Evolutionary conservation across 2,113 vertebrate species (phyloP).

Genomic region (Madoqua kirkii): DNA sequence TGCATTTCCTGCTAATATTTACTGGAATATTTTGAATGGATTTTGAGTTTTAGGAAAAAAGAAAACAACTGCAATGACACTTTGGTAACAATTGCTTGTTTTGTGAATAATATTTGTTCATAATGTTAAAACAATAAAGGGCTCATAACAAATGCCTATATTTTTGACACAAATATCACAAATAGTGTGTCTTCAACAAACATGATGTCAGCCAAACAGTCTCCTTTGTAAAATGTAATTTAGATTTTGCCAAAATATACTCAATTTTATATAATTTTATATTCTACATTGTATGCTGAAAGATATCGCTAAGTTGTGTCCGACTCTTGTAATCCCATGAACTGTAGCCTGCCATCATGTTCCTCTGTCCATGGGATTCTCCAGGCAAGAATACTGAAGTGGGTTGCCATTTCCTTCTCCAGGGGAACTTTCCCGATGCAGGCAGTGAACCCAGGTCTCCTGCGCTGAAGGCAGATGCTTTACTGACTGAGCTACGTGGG

Average conservation of each 20-base stretch:
- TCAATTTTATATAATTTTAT: not conserved
- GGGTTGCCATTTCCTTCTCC: not conserved
- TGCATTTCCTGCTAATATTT: slow-evolving; percentile 45
- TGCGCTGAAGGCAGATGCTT: not conserved
- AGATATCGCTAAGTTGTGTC: not conserved
- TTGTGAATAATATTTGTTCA: not conserved
- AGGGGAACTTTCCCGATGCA: not conserved
- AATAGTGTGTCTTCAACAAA: not conserved
- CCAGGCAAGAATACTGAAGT: not conserved
- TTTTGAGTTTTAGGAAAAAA: slow-evolving; percentile 14
- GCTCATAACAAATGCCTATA: not conserved
- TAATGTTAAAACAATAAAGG: slow-evolving; percentile 22
- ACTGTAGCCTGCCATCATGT: not conserved
- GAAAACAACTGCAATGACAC: slow-evolving; percentile 4
- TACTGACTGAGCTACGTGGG: not conserved
- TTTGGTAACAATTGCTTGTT: not conserved
- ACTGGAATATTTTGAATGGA: not conserved
- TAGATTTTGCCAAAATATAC: not conserved
- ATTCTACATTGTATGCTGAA: not conserved
- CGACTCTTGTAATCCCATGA: not conserved
- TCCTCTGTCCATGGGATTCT: not conserved
- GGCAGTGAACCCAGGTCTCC: not conserved
- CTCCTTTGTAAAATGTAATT: not conserved
- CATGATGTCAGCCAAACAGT: slow-evolving; percentile 1
- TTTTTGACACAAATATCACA: slow-evolving; percentile 46